A percentile compares a stretch with the other conserved stretches of the same genome.
Evolutionary conservation across 1,140 invertebrate species (phyloP).

Genomic region (Dermatophagoides farinae): DNA sequence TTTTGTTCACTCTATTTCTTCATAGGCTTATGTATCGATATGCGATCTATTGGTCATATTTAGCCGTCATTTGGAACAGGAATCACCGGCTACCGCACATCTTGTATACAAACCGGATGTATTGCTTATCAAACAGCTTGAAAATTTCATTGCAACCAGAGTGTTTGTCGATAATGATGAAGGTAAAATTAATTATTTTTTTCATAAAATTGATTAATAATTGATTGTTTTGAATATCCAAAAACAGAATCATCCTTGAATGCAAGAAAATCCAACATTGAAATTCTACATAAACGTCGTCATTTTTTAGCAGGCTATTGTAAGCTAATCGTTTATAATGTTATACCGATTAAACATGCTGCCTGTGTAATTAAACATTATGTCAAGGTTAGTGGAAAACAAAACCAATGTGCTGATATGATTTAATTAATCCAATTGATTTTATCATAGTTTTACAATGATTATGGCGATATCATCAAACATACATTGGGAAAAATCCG

Average conservation of each 20-base stretch:
- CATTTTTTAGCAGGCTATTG: slow-evolving; percentile 91
- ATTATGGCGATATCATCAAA: slow-evolving; percentile 99
- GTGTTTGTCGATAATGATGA: slow-evolving; percentile 76
- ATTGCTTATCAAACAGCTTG: slow-evolving; percentile 55
- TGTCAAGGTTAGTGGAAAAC: slow-evolving; percentile 65
- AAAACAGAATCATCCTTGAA: slow-evolving; percentile 38
- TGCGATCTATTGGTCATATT: slow-evolving; percentile 91
- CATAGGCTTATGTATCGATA: slow-evolving; percentile 67
- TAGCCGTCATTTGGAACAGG: slow-evolving; percentile 52
- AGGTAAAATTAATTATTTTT: slow-evolving; percentile 28
- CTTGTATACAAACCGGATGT: slow-evolving; percentile 62
- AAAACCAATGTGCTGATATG: slow-evolving; percentile 7
- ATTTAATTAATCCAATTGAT: slow-evolving; percentile 2
- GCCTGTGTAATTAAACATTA: slow-evolving; percentile 93
- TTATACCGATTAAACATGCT: slow-evolving; percentile 67
- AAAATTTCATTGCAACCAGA: slow-evolving; percentile 74
- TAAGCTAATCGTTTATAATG: slow-evolving; percentile 92
- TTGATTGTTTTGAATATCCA: slow-evolving; percentile 3
- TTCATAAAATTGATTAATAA: too few relatives aligned
- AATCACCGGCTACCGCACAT: slow-evolving; percentile 36
- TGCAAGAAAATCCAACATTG: slow-evolving; percentile 76
- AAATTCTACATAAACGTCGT: slow-evolving; percentile 81
- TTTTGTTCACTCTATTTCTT: too few relatives aligned
- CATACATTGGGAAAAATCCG: slow-evolving; percentile 81
- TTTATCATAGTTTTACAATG: slow-evolving; percentile 64